Base-by-base conservation (phyloP, 2,113 vertebrate species). In the Esox niger region DNA sequence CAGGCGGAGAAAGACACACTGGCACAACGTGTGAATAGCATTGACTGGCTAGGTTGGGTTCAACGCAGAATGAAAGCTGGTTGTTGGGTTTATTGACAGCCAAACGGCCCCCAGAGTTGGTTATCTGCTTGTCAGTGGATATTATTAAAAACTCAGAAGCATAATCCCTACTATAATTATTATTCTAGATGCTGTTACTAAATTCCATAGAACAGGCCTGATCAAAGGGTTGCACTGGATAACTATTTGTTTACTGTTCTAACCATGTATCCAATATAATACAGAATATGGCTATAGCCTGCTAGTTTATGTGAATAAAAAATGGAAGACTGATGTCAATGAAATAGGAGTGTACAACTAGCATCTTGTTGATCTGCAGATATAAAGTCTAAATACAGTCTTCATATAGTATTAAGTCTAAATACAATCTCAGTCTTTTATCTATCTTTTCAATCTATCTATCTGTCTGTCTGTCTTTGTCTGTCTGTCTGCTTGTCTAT, bases 151-250 rank as follows among this genome's bases (percentile, higher is more conserved):
- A 21, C n/a, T 52, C 47, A 52, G n/a, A 21, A 52, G n/a, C 47
- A 52, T 52, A n/a, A 23, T 15, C 38, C 38, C 38, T 43, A 43
- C 30, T 47, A 58, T 61, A 20, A 47, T 13, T 13, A 43, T 38
- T 33, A 38, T 58, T 57, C 17, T 15, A 43, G 4, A 72, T 10
- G 25, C 38, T 43, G 31, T 27, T 17, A 63, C 56, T n/a, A 43
- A 43, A 23, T 57, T 10, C 23, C 55, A 27, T 25, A 52, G 80
- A 81, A 73, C 21, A 26, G 33, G 68, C 47, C 47, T 52, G 47
- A 9, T 52, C 47, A 52, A 82, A 78, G 66, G 79, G 71, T 82
- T 73, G 73, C 82, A 82, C 84, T 85, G 85, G 84, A 85, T 79
- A 75, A 76, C 64, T 55, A 33, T 73, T 83, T 73, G 69, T 82